Percentiles rank a stretch among this genome's conserved stretches.
phyloP scores from a whole-genome alignment of 2,797 vertebrate species.

The Pseudochaenichthys georgianus region DNA sequence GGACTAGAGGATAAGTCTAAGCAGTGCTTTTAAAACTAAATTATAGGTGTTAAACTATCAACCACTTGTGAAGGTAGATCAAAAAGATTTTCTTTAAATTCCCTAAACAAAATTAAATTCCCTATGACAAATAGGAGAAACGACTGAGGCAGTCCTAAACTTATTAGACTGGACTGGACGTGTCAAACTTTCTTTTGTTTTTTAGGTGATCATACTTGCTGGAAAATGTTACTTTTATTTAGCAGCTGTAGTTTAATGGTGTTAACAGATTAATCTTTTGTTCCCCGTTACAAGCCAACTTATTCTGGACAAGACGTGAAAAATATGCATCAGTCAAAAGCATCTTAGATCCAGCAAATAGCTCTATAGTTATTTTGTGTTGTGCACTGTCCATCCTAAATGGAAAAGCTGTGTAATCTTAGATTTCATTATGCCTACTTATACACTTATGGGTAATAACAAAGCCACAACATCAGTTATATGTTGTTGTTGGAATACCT shows the following conservation, averaged over 20 bases:
- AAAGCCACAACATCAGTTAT: constrained; percentile 47
- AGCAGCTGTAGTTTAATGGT: constrained; percentile 18
- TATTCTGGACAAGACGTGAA: constrained; percentile 28
- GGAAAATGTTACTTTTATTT: constrained; percentile 25
- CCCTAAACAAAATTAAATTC: not conserved
- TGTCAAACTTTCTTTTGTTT: constrained; percentile 22
- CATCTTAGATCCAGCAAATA: constrained; percentile 22
- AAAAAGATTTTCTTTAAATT: constrained; percentile 2
- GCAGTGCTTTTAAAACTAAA: constrained; percentile 36
- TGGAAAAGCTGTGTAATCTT: constrained; percentile 26
- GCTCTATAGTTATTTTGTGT: constrained; percentile 10
- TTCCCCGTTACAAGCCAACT: constrained; percentile 22
- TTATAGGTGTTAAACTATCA: constrained; percentile 18
- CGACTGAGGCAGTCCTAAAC: not conserved
- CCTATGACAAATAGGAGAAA: constrained; percentile 1
- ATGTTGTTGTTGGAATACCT: constrained; percentile 41
- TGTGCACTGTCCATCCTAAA: constrained; percentile 12
- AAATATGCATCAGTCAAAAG: constrained; percentile 24
- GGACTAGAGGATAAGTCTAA: constrained; percentile 31
- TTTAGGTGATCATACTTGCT: constrained; percentile 25
- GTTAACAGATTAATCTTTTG: constrained; percentile 28
- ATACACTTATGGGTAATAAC: constrained; percentile 40
- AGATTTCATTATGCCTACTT: constrained; percentile 29
- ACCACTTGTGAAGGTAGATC: constrained; percentile 8
- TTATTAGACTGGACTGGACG: not conserved